Evolutionary conservation across 53 echinoderm and acorn worm genomes (phyloP).

Genomic region (Crossaster papposus): DNA sequence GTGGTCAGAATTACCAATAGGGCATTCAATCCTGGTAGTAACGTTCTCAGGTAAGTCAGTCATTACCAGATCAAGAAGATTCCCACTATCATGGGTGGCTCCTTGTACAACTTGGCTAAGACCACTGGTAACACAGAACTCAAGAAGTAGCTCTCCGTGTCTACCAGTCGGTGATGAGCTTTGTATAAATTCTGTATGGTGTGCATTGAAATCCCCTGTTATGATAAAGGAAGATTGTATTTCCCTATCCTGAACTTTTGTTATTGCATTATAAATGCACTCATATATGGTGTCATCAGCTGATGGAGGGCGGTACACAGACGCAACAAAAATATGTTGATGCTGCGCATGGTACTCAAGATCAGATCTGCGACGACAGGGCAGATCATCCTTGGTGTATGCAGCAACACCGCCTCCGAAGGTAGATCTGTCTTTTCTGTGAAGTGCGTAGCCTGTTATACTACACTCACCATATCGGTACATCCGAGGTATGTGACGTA

Average conservation of each 20-base stretch:
- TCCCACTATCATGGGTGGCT: background rate
- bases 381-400: background rate
- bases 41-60: slow-evolving; percentile 1
- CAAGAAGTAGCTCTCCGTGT: no score
- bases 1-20: background rate
- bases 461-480: no score
- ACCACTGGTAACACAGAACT: background rate
- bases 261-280: background rate
- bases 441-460: no score
- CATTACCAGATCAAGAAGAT: background rate
- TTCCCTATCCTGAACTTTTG: background rate
- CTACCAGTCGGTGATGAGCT: no score
- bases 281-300: slow-evolving; percentile 5
- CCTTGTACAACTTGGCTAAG: background rate
- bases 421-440: no score
- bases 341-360: background rate
- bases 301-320: background rate
- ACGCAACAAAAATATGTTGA: background rate
- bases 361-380: slow-evolving; percentile 5
- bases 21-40: background rate
- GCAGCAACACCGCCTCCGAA: background rate
- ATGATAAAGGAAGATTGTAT: no score
- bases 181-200: no score
- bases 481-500: no score
- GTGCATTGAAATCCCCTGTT: no score